Base-by-base conservation (phyloP, 2,113 vertebrate genomes). In the Rhinoptilus africanus region DNA sequence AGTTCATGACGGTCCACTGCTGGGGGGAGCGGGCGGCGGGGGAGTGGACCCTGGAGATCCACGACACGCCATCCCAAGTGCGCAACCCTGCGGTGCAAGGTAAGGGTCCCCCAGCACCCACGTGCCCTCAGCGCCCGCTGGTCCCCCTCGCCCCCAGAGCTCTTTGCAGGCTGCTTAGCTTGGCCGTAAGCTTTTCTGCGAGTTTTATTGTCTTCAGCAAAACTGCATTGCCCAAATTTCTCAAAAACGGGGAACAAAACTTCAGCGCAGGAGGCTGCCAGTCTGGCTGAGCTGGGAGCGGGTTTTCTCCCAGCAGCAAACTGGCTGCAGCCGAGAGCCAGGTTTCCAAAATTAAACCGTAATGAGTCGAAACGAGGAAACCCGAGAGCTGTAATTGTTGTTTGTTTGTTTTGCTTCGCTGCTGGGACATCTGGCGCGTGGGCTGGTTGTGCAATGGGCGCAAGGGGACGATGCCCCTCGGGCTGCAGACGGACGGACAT, bases 1-100 rank as follows among this genome's bases (percentile, higher is more conserved):
- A 99, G 91, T 99, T 99, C 97, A 99, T 99, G 99, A 99, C 99
- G 0, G 99, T 99, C 60, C 99, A 99, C 93, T 99, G 99, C 95
- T 99, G 99, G 99, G 99, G 99, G 20, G 99, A 99, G 95, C 98
- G 96, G 60, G 98, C 99, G 0, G 98, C 98, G 1, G 99, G 99
- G 12, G 98, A 98, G 14, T 99, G 99, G 99, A 99, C 98, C 17
- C 93, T 99, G 96, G 99, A 99, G 96, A 98, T 99, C 88, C 98
- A 97, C 0, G 99, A 99, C 94, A 97, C 98, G 0, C 99, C 98
- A 0, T 99, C 99, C 21, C 98, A 99, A 91, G 98, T 98, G 73
- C 99, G 99, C 87, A 99, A 99, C 96, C 98, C 98, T 0, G 97
- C 99, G 1, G 96, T 98, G 20, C 98, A 98, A 97, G 99, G 99